phyloP scores from a whole-genome alignment of 2,113 vertebrate species.

The Carassius carassius region DNA sequence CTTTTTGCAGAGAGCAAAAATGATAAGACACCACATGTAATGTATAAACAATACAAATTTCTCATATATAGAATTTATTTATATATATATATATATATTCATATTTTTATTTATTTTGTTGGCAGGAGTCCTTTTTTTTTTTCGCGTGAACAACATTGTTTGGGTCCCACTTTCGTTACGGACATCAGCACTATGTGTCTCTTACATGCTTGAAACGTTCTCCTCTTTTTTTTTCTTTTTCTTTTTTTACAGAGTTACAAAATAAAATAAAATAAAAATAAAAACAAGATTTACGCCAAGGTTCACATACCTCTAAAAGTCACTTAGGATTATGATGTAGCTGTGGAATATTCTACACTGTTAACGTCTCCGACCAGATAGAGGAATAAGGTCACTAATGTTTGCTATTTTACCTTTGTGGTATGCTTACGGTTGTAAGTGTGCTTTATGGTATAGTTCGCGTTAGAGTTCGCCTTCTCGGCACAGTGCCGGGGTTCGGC shows the following conservation, averaged over 20 bases:
- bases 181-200: conserved; percentile 70
- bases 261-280: conserved; percentile 59
- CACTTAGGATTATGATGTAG: conserved; percentile 94
- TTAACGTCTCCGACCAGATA: conserved; percentile 87
- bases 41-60: conserved; percentile 82
- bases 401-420: conserved; percentile 75
- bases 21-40: conserved; percentile 76
- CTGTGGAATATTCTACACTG: conserved; percentile 87
- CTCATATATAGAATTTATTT: conserved; percentile 58
- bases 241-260: conserved; percentile 69
- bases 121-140: conserved; percentile 70
- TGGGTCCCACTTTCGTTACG: conserved; percentile 70
- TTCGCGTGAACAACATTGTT: conserved; percentile 59
- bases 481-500: conserved; percentile 27
- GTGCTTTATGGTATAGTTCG: conserved; percentile 97
- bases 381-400: conserved; percentile 82
- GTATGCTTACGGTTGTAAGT: conserved; percentile 82
- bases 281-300: conserved; percentile 69
- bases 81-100: conserved; percentile 40
- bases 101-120: conserved; percentile 60
- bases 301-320: conserved; percentile 83
- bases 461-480: conserved; percentile 72
- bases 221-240: conserved; percentile 49
- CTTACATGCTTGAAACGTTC: conserved; percentile 77
- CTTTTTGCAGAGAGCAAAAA: conserved; percentile 74